Conservation (phyloP, 2,888 invertebrate genomes). For the Neoascia interrupta region DNA sequence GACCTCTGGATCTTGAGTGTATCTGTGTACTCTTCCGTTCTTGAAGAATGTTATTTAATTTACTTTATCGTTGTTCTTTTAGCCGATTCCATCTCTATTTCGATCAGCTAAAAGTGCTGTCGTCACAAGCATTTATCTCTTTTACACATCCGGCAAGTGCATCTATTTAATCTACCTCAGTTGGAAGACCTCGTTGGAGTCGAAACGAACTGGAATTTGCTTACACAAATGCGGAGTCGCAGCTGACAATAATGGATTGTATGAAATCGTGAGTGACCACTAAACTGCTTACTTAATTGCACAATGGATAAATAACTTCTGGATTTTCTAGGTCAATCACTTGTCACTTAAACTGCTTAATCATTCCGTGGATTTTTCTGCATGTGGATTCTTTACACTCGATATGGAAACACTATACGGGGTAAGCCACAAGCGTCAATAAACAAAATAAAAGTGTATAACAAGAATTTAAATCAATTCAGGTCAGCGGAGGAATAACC, state of each 20-base stretch:
- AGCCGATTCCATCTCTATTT: conserved; percentile 77
- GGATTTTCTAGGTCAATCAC: conserved; percentile 75
- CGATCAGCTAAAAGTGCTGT: conserved; percentile 77
- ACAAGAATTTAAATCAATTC: conserved; percentile 2
- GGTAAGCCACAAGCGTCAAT: too few relatives aligned
- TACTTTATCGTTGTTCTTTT: conserved; percentile 9
- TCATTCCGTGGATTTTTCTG: conserved; percentile 79
- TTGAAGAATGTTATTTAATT: not conserved
- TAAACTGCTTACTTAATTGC: not conserved
- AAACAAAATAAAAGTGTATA: not conserved
- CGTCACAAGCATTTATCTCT: conserved; percentile 75
- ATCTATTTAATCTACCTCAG: conserved; percentile 78
- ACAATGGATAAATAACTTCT: not conserved
- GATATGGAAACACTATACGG: conserved; percentile 80
- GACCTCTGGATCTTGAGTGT: too few relatives aligned
- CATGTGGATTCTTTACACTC: conserved; percentile 79
- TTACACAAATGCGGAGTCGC: conserved; percentile 79
- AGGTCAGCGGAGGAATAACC: conserved; percentile 78
- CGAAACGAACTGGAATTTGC: conserved; percentile 78
- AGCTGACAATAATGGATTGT: conserved; percentile 78
- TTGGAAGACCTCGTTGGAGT: conserved; percentile 79
- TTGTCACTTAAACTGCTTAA: conserved; percentile 79
- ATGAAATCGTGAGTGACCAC: conserved; percentile 76
- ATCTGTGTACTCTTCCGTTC: too few relatives aligned
- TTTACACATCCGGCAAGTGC: conserved; percentile 78